Evolutionary conservation across 2,113 vertebrate genomes (phyloP), one percentile per base, ranked within the genome.

Genomic region (Pungitius pungitius): DNA sequence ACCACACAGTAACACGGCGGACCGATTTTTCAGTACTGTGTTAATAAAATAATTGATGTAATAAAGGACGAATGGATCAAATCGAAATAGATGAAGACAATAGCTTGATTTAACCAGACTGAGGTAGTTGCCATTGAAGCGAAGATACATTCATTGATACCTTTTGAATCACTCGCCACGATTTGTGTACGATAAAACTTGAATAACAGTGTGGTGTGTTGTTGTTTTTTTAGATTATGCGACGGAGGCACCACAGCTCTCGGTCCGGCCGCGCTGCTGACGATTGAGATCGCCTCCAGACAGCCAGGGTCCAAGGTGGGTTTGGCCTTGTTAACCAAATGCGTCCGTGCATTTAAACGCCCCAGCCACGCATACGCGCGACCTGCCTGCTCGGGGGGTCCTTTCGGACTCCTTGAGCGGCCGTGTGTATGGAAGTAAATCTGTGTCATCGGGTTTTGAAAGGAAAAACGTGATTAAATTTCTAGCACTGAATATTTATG

Each of bases 281-380:
- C 92, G 9, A 89, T 95, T 52, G 82, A 88, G 1, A 92, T 91
- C 69, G 94, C 94, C 4, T 94, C 93, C 69, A 91, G 87, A 79
- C 86, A 89, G 39, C 91, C 93, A 18, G 94, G 93, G 35, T 94
- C 94, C 62, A 94, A 93, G 85, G 94, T 94, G 35, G 18, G 73
- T 62, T 79, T 47, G 4, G 24, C 74, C 40, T 4, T 54, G 20
- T 52, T 45, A 3, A 18, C 12, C 11, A 3, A 1, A 15, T 30
- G n/a, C n/a, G n/a, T n/a, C n/a, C n/a, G n/a, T n/a, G n/a, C n/a
- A n/a, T n/a, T n/a, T n/a, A n/a, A n/a, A n/a, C n/a, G n/a, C n/a
- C n/a, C n/a, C n/a, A n/a, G n/a, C n/a, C n/a, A n/a, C n/a, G n/a
- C n/a, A n/a, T n/a, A n/a, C n/a, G n/a, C n/a, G n/a, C n/a, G n/a